Percentiles rank a stretch among this genome's conserved stretches.
These are phyloP conservation scores for Neelides sp. DNA, from an alignment of 1,140 invertebrate genomes.

Conservation along the genomic window DNA sequence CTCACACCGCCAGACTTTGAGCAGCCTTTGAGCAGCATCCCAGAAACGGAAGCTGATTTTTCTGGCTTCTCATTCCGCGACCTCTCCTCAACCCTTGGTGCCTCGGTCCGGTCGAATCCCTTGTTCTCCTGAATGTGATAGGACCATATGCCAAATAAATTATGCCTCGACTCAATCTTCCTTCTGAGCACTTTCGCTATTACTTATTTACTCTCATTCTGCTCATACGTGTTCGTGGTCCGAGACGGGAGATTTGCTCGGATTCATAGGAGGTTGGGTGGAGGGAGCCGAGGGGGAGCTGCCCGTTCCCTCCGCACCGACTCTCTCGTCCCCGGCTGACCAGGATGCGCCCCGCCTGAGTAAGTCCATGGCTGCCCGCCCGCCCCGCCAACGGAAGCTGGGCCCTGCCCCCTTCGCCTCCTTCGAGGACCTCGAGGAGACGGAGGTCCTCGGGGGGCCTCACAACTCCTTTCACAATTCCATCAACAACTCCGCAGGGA, in stretches of 20 bases:
- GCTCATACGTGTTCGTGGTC: too few species aligned
- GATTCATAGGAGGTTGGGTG: background rate
- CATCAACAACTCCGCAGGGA: constrained; percentile 4
- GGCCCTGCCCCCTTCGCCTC: constrained; percentile 83
- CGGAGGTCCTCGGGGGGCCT: too few species aligned
- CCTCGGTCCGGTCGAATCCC: constrained; percentile 25
- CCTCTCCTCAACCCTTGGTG: constrained; percentile 33
- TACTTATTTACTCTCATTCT: too few species aligned
- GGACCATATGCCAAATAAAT: too few species aligned
- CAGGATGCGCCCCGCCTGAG: constrained; percentile 32
- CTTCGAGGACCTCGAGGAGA: constrained; percentile 76
- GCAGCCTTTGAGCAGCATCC: constrained; percentile 50
- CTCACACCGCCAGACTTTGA: constrained; percentile 78
- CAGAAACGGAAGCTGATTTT: constrained; percentile 57
- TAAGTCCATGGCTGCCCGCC: too few species aligned
- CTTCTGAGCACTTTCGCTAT: too few species aligned
- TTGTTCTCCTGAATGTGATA: constrained; percentile 14
- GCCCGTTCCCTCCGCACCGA: constrained; percentile 2
- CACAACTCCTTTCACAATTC: background rate
- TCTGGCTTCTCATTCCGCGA: constrained; percentile 64
- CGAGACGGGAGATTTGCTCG: too few species aligned
- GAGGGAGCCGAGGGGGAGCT: constrained; percentile 1
- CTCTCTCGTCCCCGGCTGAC: background rate
- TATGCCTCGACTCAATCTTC: too few species aligned
- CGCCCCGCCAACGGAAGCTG: constrained; percentile 49